phyloP scores from a whole-genome alignment of 2,113 vertebrate species.

The Eulacestoma nigropectus region DNA sequence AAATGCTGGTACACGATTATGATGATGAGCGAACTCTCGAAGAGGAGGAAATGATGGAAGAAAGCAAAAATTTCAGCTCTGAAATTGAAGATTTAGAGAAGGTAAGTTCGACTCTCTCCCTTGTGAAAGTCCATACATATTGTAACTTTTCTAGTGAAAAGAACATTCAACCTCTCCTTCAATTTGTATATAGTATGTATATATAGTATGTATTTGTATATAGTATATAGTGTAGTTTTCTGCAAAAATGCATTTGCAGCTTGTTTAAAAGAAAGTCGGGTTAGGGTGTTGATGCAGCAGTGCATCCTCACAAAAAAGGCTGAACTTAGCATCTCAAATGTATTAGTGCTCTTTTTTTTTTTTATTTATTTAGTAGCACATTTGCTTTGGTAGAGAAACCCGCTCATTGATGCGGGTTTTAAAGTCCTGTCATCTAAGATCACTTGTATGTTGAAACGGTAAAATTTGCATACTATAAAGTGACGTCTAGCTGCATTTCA shows the following conservation, averaged over 20 bases:
- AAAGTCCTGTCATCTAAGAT: not conserved
- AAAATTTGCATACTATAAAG: not conserved
- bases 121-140: not conserved
- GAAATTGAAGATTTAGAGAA: conserved; percentile 97
- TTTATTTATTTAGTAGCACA: not conserved
- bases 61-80: conserved; percentile 86
- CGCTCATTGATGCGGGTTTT: not conserved
- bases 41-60: conserved; percentile 94
- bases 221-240: not conserved
- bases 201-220: too few relatives aligned
- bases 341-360: not conserved
- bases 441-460: not conserved
- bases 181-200: too few relatives aligned
- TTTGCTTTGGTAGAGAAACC: not conserved
- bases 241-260: not conserved
- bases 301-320: not conserved
- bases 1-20: conserved; percentile 97
- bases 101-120: conserved; percentile 62
- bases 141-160: not conserved
- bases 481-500: not conserved
- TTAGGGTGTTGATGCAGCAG: not conserved
- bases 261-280: not conserved
- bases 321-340: not conserved
- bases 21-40: conserved; percentile 95
- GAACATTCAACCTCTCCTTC: not conserved